Conservation (phyloP, 2,113 vertebrate species). For the Scytalopus superciliaris region DNA sequence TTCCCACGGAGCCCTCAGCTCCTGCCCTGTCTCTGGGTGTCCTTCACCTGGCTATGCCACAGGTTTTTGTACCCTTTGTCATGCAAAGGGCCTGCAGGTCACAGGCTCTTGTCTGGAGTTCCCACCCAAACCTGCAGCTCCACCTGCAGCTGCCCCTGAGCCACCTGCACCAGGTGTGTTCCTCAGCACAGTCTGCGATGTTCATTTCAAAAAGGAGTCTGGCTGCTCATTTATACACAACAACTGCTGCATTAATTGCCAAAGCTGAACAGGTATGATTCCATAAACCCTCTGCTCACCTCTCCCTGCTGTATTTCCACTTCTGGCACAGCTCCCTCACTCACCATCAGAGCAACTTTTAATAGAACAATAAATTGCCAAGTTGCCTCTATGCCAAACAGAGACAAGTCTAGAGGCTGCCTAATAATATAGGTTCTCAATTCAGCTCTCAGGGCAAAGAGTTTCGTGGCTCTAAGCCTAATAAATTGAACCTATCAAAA, state of each 20-base stretch:
- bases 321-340: too few relatives aligned
- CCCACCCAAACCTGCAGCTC: neutral
- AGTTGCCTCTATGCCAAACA: neutral
- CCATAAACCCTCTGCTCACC: neutral
- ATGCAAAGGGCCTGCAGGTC: neutral
- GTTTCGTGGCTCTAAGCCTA: neutral
- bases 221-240: rapidly evolving
- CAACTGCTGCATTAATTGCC: neutral
- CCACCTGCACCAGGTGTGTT: neutral
- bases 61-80: neutral
- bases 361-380: neutral
- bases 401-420: neutral
- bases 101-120: neutral
- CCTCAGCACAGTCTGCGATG: neutral
- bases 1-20: neutral
- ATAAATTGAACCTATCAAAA: neutral
- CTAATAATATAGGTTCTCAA: neutral
- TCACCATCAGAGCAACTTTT: neutral
- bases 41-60: neutral
- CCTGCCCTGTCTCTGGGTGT: neutral
- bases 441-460: neutral
- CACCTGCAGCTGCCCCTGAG: neutral
- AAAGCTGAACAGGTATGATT: rapidly evolving
- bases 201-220: neutral
- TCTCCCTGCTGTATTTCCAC: neutral